Base-by-base conservation (phyloP, 2,113 vertebrate genomes). In the Mionectes macconnelli region DNA sequence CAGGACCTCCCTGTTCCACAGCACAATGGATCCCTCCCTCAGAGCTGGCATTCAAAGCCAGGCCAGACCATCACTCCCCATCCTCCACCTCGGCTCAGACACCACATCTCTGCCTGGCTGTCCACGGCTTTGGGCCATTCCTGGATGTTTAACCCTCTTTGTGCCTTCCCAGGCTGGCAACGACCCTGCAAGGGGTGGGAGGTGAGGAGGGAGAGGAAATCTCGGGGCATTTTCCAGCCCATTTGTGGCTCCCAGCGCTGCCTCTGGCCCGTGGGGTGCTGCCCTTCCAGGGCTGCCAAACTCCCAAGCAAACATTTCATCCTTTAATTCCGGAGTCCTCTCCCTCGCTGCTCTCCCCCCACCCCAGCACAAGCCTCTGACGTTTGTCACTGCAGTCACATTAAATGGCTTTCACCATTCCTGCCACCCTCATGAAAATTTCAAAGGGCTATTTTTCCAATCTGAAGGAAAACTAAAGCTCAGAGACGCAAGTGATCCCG, bases 281-380 rank as follows among this genome's bases (percentile, higher is more conserved):
- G 2, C 86, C 44, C 27, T 84, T 63, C 13, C 9, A 60, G 39
- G 1, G 0, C 52, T 62, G 49, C 73, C 66, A 52, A 92, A 25
- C 20, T 39, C 59, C 17, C 55, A 33, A 57, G 70, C 77, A 80
- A 92, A 77, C 78, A 86, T 55, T 95, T 86, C 30, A 86, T 86
- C 64, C 56, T 47, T 63, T 63, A 63, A 87, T 93, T 81, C 72
- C 16, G 1, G 18, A 45, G 25, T 21, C n/a, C 45, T 30, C 42
- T 83, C 11, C 7, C 50, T 68, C 6, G 0, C 39, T 74, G 47
- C 49, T 62, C 28, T 74, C 25, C 53, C 33, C 37, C 16, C 53
- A 52, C 31, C 37, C 16, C 53, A n/a, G 66, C 1, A 0, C 0
- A 0, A 82, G 70, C 44, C 44, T 79, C 17, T 88, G 92, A 12